Conservation (phyloP, 1,140 invertebrate genomes). For the Atta texana region DNA sequence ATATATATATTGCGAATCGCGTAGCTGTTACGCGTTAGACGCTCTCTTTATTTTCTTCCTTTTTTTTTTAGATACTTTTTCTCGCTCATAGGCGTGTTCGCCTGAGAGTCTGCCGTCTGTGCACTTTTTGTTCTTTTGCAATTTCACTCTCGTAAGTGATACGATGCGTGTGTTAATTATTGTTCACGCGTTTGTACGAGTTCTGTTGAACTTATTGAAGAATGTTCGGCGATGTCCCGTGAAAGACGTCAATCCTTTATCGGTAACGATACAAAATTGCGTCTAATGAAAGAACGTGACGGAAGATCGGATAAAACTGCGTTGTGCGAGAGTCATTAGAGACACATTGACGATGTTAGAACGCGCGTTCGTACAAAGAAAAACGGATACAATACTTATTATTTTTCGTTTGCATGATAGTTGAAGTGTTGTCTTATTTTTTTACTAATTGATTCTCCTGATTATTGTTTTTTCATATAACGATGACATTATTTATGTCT, state of each 20-base stretch:
- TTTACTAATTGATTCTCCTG: slow-evolving; percentile 10
- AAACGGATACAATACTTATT: slow-evolving; percentile 32
- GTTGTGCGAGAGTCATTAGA: slow-evolving; percentile 50
- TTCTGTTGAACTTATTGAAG: slow-evolving; percentile 22
- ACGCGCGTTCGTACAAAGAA: slow-evolving; percentile 65
- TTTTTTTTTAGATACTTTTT: slow-evolving; percentile 33
- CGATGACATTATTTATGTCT: slow-evolving; percentile 21
- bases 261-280: slow-evolving; percentile 40
- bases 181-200: neutral
- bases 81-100: neutral
- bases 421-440: slow-evolving; percentile 32
- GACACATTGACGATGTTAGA: slow-evolving; percentile 65
- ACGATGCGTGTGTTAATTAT: slow-evolving; percentile 15
- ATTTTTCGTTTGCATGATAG: neutral
- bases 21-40: slow-evolving; percentile 82
- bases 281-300: slow-evolving; percentile 51
- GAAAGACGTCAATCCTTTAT: slow-evolving; percentile 37
- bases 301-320: slow-evolving; percentile 54
- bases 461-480: neutral
- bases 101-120: slow-evolving; percentile 27
- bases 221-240: slow-evolving; percentile 29
- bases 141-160: slow-evolving; percentile 31
- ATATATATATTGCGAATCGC: slow-evolving; percentile 81
- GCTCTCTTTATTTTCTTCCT: slow-evolving; percentile 49
- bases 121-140: slow-evolving; percentile 45